These are phyloP conservation scores for Aegypius monachus DNA, from an alignment of 2,113 vertebrate genomes.

Conservation along the genomic window DNA sequence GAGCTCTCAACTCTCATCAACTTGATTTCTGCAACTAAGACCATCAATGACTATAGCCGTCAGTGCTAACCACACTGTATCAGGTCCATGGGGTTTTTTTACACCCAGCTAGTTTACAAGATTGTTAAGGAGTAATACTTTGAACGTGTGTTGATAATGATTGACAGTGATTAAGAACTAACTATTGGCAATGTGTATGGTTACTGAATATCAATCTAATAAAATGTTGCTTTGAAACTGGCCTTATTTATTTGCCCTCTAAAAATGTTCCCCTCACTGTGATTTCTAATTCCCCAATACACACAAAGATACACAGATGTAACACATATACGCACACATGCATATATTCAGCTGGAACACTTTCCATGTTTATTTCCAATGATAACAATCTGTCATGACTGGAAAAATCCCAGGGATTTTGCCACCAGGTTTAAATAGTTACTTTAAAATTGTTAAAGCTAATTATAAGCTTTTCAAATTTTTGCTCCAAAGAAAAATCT, in stretches of 20 bases:
- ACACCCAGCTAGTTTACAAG: background rate
- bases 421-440: background rate
- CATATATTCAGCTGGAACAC: background rate
- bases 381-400: background rate
- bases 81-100: background rate
- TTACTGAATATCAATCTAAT: background rate
- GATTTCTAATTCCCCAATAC: background rate
- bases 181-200: background rate
- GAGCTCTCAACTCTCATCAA: background rate
- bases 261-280: background rate
- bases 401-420: background rate
- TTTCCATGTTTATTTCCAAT: background rate
- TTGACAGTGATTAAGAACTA: background rate
- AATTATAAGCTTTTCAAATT: background rate
- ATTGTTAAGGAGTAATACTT: background rate
- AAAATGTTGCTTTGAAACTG: background rate
- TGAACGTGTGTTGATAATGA: background rate
- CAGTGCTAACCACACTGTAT: too few relatives aligned
- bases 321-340: rapidly evolving
- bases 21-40: background rate
- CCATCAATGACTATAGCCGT: background rate
- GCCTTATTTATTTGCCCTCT: background rate
- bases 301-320: background rate
- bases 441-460: background rate
- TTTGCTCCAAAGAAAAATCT: background rate